A percentile compares a stretch with the other conserved stretches of the same genome.
These are phyloP conservation scores for Metopolophium dirhodum DNA, from an alignment of 1,140 invertebrate species.

Conservation along the genomic window DNA sequence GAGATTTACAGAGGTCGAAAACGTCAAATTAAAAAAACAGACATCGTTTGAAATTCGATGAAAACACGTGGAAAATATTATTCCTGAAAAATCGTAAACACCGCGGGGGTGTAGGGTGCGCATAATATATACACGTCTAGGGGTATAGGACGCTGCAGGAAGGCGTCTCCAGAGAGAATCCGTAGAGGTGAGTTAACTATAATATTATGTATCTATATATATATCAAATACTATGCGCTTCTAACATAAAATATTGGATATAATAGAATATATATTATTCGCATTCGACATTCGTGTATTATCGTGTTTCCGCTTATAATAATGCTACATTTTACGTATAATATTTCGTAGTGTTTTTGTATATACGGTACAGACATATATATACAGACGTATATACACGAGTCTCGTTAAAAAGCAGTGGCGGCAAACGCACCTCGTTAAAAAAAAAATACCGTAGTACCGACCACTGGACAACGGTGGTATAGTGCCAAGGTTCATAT, in stretches of 20 bases:
- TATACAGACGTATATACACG: not conserved
- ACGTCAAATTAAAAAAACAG: slow-evolving; percentile 8
- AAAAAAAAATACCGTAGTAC: slow-evolving; percentile 30
- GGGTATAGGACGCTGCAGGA: not conserved
- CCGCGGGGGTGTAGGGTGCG: not conserved
- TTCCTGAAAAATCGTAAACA: not conserved
- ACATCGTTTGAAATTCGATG: not conserved
- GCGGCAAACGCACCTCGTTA: slow-evolving; percentile 15
- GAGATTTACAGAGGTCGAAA: not conserved
- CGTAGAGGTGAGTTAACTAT: not conserved
- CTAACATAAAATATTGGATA: not conserved
- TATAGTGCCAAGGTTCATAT: not conserved
- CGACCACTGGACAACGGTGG: not conserved
- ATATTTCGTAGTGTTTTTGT: not conserved
- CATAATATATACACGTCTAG: not conserved
- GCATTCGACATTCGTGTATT: not conserved
- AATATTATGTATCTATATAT: not conserved
- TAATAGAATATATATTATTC: slow-evolving; percentile 10
- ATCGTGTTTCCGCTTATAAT: not conserved
- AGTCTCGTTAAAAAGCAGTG: not conserved
- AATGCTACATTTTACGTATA: not conserved
- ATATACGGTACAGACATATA: not conserved
- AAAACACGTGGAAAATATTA: not conserved
- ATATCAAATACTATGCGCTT: not conserved
- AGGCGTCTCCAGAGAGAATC: not conserved